Conservation (phyloP, 1,140 invertebrate genomes). For the Calephelis nemesis region DNA sequence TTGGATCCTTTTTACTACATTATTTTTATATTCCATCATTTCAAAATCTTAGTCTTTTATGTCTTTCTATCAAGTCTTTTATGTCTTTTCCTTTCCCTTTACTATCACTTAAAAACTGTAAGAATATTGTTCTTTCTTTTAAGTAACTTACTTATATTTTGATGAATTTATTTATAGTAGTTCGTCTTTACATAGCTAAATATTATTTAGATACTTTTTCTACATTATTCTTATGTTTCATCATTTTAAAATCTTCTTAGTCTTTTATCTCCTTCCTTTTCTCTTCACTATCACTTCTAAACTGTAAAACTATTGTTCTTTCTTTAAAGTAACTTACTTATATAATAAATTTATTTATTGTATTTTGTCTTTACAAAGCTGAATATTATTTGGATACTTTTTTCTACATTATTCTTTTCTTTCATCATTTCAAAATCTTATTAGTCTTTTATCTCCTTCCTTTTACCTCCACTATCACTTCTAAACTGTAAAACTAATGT, state of each 20-base stretch:
- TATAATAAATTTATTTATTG: too few relatives aligned
- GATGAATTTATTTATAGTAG: too few relatives aligned
- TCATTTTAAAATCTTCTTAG: too few relatives aligned
- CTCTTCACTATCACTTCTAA: conserved; percentile 4
- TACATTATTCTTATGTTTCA: conserved; percentile 10
- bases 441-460: conserved; percentile 14
- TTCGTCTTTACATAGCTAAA: not conserved
- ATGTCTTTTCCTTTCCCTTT: conserved; percentile 15
- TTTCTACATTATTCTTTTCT: conserved; percentile 3
- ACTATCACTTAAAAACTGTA: not conserved
- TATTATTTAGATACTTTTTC: not conserved
- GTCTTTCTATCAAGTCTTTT: conserved; percentile 17
- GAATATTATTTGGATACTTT: not conserved
- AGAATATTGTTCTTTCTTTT: too few relatives aligned
- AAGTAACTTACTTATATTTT: too few relatives aligned
- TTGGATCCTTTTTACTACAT: not conserved
- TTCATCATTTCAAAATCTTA: not conserved
- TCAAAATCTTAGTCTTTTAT: conserved; percentile 1
- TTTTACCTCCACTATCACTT: conserved; percentile 10
- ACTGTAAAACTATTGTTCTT: too few relatives aligned
- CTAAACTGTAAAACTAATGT: too few relatives aligned
- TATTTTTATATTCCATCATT: conserved; percentile 2
- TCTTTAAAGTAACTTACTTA: too few relatives aligned
- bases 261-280: conserved; percentile 18
- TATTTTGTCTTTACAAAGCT: not conserved